phyloP scores from a whole-genome alignment of 2,888 invertebrate species.

The Chironomus riparius region DNA sequence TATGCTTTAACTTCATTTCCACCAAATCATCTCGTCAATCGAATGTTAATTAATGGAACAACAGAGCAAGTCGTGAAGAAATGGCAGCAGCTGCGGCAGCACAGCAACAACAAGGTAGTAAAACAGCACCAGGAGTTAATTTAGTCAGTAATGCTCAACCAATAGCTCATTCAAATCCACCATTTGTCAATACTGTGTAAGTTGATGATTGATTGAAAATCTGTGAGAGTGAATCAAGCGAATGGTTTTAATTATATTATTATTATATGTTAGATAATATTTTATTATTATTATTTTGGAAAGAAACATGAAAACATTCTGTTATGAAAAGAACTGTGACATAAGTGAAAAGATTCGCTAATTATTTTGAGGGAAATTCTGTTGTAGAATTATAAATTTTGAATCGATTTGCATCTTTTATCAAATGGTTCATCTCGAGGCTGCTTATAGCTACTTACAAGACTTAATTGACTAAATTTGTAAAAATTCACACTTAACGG shows the following conservation, averaged over 20 bases:
- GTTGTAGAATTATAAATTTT: no score
- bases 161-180: constrained; percentile 62
- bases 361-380: no score
- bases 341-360: no score
- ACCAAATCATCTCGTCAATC: no score
- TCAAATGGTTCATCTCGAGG: no score
- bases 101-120: constrained; percentile 37
- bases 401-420: no score
- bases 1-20: not conserved
- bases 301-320: no score
- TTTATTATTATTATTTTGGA: no score
- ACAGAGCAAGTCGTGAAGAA: constrained; percentile 67
- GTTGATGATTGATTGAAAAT: not conserved
- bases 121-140: constrained; percentile 57
- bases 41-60: not conserved
- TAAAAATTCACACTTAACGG: no score
- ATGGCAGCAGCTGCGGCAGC: constrained; percentile 65
- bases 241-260: not conserved
- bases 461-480: no score
- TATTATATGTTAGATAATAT: not conserved
- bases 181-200: constrained; percentile 34
- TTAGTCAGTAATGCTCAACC: constrained; percentile 77
- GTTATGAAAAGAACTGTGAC: no score
- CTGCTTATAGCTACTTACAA: no score
- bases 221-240: not conserved